phyloP scores from a whole-genome alignment of 37 sponge, comb jelly and placozoan genomes.

The Agelas oroides region DNA sequence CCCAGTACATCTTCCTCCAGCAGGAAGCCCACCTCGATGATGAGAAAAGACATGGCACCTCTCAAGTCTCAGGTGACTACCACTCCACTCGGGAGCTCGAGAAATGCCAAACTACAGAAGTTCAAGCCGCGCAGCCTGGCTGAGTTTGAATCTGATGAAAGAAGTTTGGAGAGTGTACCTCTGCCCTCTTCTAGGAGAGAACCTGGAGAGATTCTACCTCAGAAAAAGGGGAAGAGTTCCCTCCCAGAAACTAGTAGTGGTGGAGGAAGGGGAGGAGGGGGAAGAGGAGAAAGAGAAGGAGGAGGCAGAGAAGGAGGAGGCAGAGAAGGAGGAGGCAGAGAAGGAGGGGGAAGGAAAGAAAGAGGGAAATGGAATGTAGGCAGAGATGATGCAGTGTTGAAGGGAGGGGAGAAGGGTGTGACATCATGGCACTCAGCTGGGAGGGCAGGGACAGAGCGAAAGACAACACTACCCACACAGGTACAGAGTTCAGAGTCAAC shows the following conservation, averaged over 20 bases:
- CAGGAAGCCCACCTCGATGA: too few species aligned
- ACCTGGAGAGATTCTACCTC: too few species aligned
- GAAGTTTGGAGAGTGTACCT: not conserved
- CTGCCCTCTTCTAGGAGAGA: not conserved
- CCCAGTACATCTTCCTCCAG: too few species aligned
- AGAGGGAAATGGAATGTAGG: not conserved
- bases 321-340: not conserved
- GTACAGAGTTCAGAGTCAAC: too few species aligned
- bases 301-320: not conserved
- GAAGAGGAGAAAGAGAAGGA: not conserved
- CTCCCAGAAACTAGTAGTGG: not conserved
- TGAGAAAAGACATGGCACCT: too few species aligned
- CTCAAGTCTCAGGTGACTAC: too few species aligned
- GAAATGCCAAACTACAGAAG: not conserved
- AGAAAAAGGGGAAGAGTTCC: too few species aligned
- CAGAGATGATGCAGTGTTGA: not conserved
- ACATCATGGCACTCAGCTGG: not conserved
- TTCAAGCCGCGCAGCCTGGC: not conserved
- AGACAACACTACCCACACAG: not conserved
- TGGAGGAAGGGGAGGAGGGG: not conserved
- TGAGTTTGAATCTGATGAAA: not conserved
- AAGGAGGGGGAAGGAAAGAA: not conserved
- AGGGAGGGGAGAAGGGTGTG: not conserved
- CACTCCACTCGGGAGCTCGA: not conserved
- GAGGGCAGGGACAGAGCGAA: not conserved